These are phyloP conservation scores for Cepaea nemoralis DNA, from an alignment of 1,140 invertebrate genomes.

Conservation along the genomic window DNA sequence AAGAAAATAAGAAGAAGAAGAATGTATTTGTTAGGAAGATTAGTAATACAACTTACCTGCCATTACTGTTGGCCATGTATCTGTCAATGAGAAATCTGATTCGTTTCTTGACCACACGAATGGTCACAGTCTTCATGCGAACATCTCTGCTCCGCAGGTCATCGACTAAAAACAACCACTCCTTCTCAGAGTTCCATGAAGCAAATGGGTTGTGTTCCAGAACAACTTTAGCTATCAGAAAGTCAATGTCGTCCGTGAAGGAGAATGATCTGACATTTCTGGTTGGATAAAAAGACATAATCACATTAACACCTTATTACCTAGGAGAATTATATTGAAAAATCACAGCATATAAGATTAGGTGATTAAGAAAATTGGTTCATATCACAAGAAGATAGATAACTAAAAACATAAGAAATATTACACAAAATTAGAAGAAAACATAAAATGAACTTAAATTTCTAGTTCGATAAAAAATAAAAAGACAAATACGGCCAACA, in stretches of 20 bases:
- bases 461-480: too few relatives aligned
- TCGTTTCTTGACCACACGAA: slow-evolving; percentile 36
- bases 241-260: slow-evolving; percentile 36
- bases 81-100: slow-evolving; percentile 35
- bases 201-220: slow-evolving; percentile 36
- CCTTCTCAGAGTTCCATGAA: slow-evolving; percentile 29
- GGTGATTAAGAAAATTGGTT: too few relatives aligned
- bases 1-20: too few relatives aligned
- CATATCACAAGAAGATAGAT: too few relatives aligned
- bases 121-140: slow-evolving; percentile 23
- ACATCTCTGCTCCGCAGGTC: slow-evolving; percentile 22
- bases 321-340: too few relatives aligned
- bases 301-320: too few relatives aligned
- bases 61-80: slow-evolving; percentile 40
- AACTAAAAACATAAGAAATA: too few relatives aligned
- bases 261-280: slow-evolving; percentile 35
- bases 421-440: too few relatives aligned
- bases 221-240: slow-evolving; percentile 33
- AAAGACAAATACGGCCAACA: too few relatives aligned
- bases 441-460: too few relatives aligned
- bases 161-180: slow-evolving; percentile 19
- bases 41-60: slow-evolving; percentile 26
- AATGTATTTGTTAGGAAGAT: too few relatives aligned
- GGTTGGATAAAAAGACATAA: background rate
- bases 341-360: too few relatives aligned